Conservation (phyloP, 2,113 vertebrate genomes). For the Prionailurus bengalensis region DNA sequence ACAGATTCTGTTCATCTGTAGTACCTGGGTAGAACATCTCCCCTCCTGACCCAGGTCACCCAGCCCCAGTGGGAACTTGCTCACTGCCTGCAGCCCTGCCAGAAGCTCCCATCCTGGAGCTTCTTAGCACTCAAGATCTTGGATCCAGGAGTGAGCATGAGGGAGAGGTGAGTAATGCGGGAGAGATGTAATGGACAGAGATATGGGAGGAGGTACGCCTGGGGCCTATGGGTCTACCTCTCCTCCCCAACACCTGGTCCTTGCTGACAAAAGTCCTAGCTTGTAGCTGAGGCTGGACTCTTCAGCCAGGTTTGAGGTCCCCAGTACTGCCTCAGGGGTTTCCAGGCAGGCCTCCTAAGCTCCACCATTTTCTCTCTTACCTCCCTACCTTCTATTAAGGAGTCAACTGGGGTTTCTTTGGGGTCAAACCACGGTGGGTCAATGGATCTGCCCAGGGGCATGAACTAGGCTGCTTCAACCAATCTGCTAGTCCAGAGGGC, state of each 20-base stretch:
- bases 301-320: not conserved
- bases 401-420: not conserved
- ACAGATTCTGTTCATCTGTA: not conserved
- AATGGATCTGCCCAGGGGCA: not conserved
- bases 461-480: not conserved
- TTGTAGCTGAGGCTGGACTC: not conserved
- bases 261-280: not conserved
- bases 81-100: not conserved
- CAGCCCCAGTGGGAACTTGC: not conserved
- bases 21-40: not conserved
- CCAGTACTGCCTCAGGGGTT: not conserved
- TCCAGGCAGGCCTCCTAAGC: not conserved
- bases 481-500: not conserved
- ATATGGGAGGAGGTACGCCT: not conserved
- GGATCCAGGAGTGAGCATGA: not conserved
- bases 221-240: not conserved
- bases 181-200: not conserved
- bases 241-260: not conserved
- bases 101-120: not conserved
- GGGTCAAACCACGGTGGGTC: not conserved
- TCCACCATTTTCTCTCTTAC: not conserved
- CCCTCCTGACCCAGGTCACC: not conserved
- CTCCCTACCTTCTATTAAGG: not conserved
- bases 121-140: not conserved
- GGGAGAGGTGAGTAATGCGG: not conserved